Evolutionary conservation across 2,888 invertebrate species (phyloP).

Genomic region (Thera britannica): DNA sequence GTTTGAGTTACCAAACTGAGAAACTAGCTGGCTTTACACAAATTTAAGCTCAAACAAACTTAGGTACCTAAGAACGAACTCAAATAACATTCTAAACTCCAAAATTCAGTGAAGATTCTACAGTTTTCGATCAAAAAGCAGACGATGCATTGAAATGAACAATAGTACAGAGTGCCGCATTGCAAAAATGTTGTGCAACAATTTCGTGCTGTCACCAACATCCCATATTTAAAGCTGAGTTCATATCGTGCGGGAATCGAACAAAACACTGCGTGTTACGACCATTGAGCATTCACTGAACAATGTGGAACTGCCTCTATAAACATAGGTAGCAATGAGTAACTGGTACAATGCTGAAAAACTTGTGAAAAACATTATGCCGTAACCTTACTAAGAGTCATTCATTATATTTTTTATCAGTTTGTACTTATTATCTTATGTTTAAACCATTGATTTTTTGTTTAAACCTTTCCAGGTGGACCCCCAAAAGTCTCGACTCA

Average conservation of each 20-base stretch:
- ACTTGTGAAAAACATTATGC: background rate
- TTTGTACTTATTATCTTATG: no score
- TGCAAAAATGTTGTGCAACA: conserved; percentile 26
- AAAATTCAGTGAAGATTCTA: background rate
- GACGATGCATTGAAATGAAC: conserved; percentile 12
- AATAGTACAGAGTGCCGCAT: background rate
- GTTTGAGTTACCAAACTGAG: background rate
- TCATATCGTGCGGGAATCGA: conserved; percentile 30
- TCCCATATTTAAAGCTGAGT: conserved; percentile 35
- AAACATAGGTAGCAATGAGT: conserved; percentile 9
- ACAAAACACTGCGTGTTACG: conserved; percentile 33
- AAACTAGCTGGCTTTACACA: background rate
- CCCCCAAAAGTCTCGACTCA: no score
- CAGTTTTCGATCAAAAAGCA: conserved; percentile 22
- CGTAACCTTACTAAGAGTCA: background rate
- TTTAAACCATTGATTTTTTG: no score
- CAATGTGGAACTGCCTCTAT: conserved; percentile 36
- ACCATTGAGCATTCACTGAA: conserved; percentile 35
- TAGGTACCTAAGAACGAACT: background rate
- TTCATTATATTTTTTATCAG: no score
- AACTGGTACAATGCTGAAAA: conserved; percentile 9
- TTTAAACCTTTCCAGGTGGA: no score
- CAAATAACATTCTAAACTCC: background rate
- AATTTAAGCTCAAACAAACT: conserved; percentile 1
- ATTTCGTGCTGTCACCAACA: conserved; percentile 23